Conservation (phyloP, 2,113 vertebrate genomes). For the Notothenia rossii region DNA sequence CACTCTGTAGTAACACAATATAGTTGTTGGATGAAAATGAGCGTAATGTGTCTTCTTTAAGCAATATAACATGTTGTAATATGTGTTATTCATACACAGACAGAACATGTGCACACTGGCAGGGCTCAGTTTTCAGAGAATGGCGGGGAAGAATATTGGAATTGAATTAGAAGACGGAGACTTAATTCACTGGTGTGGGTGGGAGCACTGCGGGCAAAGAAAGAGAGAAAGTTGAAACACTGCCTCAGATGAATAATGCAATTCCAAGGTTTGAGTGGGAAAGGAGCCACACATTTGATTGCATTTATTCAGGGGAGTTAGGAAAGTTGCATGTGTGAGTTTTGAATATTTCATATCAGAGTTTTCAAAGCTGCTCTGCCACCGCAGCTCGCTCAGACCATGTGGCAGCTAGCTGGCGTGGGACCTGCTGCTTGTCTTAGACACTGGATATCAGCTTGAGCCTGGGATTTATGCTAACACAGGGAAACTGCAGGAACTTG, state of each 20-base stretch:
- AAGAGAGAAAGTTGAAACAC: constrained; percentile 70
- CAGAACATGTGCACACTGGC: not conserved
- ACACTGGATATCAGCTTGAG: constrained; percentile 56
- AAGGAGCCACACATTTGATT: constrained; percentile 61
- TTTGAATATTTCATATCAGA: constrained; percentile 72
- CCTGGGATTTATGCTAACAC: constrained; percentile 52
- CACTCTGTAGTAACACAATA: no score
- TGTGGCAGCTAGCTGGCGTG: constrained; percentile 41
- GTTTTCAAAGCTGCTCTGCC: constrained; percentile 61
- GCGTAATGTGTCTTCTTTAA: no score
- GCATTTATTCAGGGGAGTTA: constrained; percentile 61
- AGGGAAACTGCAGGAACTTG: constrained; percentile 41
- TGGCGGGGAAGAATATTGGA: constrained; percentile 50
- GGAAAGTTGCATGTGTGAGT: constrained; percentile 65
- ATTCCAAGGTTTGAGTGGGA: constrained; percentile 65
- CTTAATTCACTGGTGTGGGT: constrained; percentile 67
- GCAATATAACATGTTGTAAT: not conserved
- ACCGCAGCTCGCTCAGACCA: constrained; percentile 40
- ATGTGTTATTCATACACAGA: not conserved
- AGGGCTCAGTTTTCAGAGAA: constrained; percentile 41
- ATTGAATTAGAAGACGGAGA: constrained; percentile 63
- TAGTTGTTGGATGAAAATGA: no score
- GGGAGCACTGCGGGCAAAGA: constrained; percentile 51
- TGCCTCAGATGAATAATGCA: constrained; percentile 80
- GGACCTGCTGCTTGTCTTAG: constrained; percentile 39